Percentiles rank a stretch among this genome's conserved stretches.
These are phyloP conservation scores for Pomacea maculata DNA, from an alignment of 1,140 invertebrate species.

Conservation along the genomic window DNA sequence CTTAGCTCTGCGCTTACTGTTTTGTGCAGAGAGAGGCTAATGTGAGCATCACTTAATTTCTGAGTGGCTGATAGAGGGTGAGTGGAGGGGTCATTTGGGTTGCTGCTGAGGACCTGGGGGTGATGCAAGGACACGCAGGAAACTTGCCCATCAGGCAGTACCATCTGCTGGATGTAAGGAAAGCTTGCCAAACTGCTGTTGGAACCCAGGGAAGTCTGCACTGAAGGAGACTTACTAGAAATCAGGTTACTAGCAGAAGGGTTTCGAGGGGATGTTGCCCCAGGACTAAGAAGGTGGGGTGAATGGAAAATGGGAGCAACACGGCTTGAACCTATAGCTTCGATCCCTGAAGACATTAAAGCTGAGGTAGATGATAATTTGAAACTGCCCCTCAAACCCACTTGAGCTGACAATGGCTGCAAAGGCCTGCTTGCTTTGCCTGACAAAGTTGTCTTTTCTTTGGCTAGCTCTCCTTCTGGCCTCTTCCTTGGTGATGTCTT, in stretches of 20 bases:
- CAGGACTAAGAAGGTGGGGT: background rate
- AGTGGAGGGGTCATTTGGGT: too few species aligned
- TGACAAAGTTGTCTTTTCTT: too few species aligned
- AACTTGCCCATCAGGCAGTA: constrained; percentile 34
- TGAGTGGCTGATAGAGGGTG: too few species aligned
- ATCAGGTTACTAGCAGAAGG: background rate
- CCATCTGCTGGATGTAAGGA: constrained; percentile 36
- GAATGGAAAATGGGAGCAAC: too few species aligned
- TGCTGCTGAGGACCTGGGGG: too few species aligned
- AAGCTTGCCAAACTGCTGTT: constrained; percentile 30
- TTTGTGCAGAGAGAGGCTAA: too few species aligned
- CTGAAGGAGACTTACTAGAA: background rate
- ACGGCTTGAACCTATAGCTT: too few species aligned
- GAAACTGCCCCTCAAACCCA: background rate
- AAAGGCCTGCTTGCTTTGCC: background rate
- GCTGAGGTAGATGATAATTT: too few species aligned
- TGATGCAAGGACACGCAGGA: too few species aligned
- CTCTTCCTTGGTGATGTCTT: background rate
- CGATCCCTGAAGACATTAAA: too few species aligned
- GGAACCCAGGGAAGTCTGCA: constrained; percentile 9
- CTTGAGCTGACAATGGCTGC: constrained; percentile 10
- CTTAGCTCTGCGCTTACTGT: too few species aligned
- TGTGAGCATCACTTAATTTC: too few species aligned
- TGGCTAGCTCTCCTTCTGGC: background rate
- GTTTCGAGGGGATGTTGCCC: background rate